Evolutionary conservation across 2,113 vertebrate genomes (phyloP), one percentile per base, ranked within the genome.

Genomic region (Callocephalon fimbriatum): DNA sequence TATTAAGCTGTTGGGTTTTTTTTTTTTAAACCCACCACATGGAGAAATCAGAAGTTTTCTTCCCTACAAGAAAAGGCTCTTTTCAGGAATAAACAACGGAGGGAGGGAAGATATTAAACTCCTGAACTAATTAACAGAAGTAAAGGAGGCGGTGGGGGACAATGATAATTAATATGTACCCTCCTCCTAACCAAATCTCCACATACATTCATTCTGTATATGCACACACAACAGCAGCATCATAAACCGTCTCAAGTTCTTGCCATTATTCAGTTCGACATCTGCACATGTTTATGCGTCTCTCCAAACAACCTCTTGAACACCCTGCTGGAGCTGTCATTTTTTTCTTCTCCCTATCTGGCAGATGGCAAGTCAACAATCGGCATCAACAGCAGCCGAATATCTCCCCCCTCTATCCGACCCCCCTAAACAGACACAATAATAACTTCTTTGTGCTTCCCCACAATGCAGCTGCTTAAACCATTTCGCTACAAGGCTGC

Each of bases 321-420:
- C 98, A 98, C 98, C 98, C 98, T 98, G 98, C 98, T 98, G 98
- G 98, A 98, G 98, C 98, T 98, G 98, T 98, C 98, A 98, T 98
- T 98, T 98, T 99, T 98, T 98, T 98, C 98, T 98, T 98, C 98
- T 99, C 98, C 98, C 98, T 99, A 98, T 98, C 98, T 98, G 99
- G 99, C 99, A 99, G 99, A 99, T 99, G 99, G 99, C 99, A 99
- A 99, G 98, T 99, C 99, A 99, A 99, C 99, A 99, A 99, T 99
- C 98, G 98, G 97, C 98, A 98, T 98, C 98, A 98, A 98, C 98
- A 99, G 98, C 98, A 98, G 98, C 98, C 98, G 98, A 98, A 95
- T 98, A 98, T 98, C 97, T 97, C 98, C 98, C 98, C 97, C 98
- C 98, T 98, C 97, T 91, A 93, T 79, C 96, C 89, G 66, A 94